Conservation (phyloP, 1,140 invertebrate genomes). For the Drosophila santomea region DNA sequence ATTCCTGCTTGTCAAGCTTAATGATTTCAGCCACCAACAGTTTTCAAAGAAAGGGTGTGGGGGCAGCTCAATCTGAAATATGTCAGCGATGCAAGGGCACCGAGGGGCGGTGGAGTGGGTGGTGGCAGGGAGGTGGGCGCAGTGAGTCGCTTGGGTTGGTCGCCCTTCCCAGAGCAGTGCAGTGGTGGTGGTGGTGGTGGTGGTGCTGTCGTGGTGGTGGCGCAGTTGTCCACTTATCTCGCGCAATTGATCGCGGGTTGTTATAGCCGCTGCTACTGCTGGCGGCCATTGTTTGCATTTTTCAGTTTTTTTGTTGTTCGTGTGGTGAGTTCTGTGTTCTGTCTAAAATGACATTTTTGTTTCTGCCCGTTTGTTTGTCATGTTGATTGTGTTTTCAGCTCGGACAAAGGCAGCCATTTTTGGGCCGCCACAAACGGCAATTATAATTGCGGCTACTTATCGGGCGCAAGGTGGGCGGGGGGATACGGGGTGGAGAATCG, state of each 20-base stretch:
- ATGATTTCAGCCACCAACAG: not conserved
- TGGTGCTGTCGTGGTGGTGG: conserved; percentile 36
- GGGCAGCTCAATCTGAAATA: conserved; percentile 62
- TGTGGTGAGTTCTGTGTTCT: conserved; percentile 37
- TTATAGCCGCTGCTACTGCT: conserved; percentile 37
- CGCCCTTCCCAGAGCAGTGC: conserved; percentile 31
- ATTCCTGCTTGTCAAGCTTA: not conserved
- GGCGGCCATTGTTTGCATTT: conserved; percentile 78
- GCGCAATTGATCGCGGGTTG: conserved; percentile 74
- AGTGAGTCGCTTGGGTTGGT: conserved; percentile 24
- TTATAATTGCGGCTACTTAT: conserved; percentile 79
- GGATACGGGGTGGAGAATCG: not conserved
- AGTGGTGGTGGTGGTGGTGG: conserved; percentile 19
- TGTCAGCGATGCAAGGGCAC: conserved; percentile 55
- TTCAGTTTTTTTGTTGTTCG: conserved; percentile 42
- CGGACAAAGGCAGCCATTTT: conserved; percentile 71
- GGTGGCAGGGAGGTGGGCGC: conserved; percentile 16
- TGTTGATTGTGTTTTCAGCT: conserved; percentile 27
- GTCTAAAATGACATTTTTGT: conserved; percentile 72
- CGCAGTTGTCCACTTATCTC: conserved; percentile 70
- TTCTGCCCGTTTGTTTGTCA: conserved; percentile 30
- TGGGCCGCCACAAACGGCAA: conserved; percentile 66
- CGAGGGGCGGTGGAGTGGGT: conserved; percentile 10
- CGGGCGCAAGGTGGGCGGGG: conserved; percentile 16
- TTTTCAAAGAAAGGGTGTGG: not conserved